A percentile compares a stretch with the other conserved stretches of the same genome.
Conservation (phyloP, 2,888 invertebrate genomes). For the Augochlorella aurata region DNA sequence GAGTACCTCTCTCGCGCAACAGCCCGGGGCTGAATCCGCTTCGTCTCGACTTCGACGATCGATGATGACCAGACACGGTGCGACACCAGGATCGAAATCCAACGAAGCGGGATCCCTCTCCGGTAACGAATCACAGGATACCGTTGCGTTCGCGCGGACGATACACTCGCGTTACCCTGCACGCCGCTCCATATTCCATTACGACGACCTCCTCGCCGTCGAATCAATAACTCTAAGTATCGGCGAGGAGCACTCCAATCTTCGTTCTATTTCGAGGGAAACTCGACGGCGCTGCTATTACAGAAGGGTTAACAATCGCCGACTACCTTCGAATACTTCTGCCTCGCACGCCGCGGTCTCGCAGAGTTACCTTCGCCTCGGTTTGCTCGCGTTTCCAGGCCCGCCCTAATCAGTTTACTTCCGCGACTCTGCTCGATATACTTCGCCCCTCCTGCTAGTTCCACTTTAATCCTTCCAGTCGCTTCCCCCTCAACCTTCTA, state of each 20-base stretch:
- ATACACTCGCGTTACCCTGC: no score
- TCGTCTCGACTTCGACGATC: not conserved
- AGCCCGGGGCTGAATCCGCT: not conserved
- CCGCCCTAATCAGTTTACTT: not conserved
- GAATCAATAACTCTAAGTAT: conserved; percentile 58
- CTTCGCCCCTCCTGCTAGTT: no score
- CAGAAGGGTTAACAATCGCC: not conserved
- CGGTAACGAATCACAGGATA: no score
- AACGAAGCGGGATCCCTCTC: not conserved
- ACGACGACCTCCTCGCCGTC: conserved; percentile 12
- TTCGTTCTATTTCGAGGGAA: conserved; percentile 21
- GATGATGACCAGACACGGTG: not conserved
- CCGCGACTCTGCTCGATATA: not conserved
- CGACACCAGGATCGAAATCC: not conserved
- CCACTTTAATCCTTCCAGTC: no score
- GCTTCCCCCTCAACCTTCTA: no score
- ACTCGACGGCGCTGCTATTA: not conserved
- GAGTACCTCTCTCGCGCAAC: conserved; percentile 67
- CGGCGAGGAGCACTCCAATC: conserved; percentile 55
- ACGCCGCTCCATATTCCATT: conserved; percentile 11
- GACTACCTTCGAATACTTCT: not conserved
- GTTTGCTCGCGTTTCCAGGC: not conserved
- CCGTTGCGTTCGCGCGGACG: no score
- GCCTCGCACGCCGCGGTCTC: not conserved
- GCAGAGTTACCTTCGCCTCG: not conserved